Percentiles rank a stretch among this genome's conserved stretches.
Evolutionary conservation across 2,797 vertebrate genomes (phyloP).

Genomic region (Halcyon chelicuti): DNA sequence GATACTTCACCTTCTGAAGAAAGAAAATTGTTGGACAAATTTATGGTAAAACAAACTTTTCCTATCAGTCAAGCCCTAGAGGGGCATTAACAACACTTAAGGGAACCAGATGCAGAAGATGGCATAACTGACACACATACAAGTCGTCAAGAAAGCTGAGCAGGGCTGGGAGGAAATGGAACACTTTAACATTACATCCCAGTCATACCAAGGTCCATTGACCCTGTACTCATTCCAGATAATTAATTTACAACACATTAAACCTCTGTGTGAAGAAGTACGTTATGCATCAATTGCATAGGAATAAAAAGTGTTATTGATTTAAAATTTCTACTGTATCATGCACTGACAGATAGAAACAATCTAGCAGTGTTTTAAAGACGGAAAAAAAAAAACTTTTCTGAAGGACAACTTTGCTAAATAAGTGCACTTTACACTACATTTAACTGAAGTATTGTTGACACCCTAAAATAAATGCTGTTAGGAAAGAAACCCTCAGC

Average conservation of each 20-base stretch:
- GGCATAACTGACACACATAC: slow-evolving; percentile 21
- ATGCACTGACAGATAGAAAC: slow-evolving; percentile 57
- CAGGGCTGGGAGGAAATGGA: slow-evolving; percentile 73
- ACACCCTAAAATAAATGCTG: slow-evolving; percentile 23
- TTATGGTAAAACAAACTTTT: slow-evolving; percentile 60
- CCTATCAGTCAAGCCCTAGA: slow-evolving; percentile 26
- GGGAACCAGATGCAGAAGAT: slow-evolving; percentile 45
- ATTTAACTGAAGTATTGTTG: slow-evolving; percentile 47
- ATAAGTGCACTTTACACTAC: slow-evolving; percentile 45
- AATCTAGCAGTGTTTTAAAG: slow-evolving; percentile 15
- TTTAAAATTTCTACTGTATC: slow-evolving; percentile 77
- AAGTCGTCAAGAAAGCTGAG: slow-evolving; percentile 47
- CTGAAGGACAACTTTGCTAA: slow-evolving; percentile 71
- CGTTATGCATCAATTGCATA: slow-evolving; percentile 77
- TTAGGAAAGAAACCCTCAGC: not conserved
- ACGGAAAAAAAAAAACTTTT: not conserved
- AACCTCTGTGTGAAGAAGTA: slow-evolving; percentile 84
- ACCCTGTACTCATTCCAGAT: slow-evolving; percentile 85
- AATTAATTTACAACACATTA: slow-evolving; percentile 92
- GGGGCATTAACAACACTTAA: slow-evolving; percentile 47
- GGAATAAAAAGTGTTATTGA: slow-evolving; percentile 87
- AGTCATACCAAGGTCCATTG: slow-evolving; percentile 87
- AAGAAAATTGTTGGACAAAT: slow-evolving; percentile 55
- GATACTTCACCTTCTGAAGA: not conserved
- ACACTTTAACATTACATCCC: slow-evolving; percentile 73